phyloP scores from a whole-genome alignment of 1,140 invertebrate genomes.

The Lasaia peninsularis region DNA sequence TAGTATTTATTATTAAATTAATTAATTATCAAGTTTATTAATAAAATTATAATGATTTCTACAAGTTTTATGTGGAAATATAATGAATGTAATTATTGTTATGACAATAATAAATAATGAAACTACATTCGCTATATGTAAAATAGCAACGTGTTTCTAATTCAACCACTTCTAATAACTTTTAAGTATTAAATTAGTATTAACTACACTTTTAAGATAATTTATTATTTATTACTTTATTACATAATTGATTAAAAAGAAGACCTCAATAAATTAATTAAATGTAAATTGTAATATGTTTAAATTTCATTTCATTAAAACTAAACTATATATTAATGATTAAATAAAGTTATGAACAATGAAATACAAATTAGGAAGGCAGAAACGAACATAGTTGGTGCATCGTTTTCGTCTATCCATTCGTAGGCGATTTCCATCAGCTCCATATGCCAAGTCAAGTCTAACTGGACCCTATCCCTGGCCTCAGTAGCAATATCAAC shows the following conservation, averaged over 20 bases:
- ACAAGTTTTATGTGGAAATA: neutral
- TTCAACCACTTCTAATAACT: neutral
- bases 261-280: conserved; percentile 3
- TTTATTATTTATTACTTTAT: neutral
- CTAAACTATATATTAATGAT: conserved; percentile 37
- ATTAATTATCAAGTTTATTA: too few relatives aligned
- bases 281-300: too few relatives aligned
- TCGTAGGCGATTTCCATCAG: conserved; percentile 45
- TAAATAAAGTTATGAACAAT: conserved; percentile 43
- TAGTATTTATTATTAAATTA: too few relatives aligned
- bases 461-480: conserved; percentile 22
- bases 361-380: conserved; percentile 38
- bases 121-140: conserved; percentile 25
- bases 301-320: too few relatives aligned
- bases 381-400: conserved; percentile 43
- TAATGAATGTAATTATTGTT: neutral
- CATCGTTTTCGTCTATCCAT: conserved; percentile 65
- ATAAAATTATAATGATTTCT: too few relatives aligned
- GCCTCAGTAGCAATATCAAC: conserved; percentile 31
- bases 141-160: conserved; percentile 25
- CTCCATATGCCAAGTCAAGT: conserved; percentile 34
- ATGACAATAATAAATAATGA: conserved; percentile 1
- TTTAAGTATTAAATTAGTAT: neutral
- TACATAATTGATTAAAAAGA: conserved; percentile 3
- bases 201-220: neutral